Evolutionary conservation across 2,797 vertebrate genomes (phyloP).

Genomic region (Syncerus caffer): DNA sequence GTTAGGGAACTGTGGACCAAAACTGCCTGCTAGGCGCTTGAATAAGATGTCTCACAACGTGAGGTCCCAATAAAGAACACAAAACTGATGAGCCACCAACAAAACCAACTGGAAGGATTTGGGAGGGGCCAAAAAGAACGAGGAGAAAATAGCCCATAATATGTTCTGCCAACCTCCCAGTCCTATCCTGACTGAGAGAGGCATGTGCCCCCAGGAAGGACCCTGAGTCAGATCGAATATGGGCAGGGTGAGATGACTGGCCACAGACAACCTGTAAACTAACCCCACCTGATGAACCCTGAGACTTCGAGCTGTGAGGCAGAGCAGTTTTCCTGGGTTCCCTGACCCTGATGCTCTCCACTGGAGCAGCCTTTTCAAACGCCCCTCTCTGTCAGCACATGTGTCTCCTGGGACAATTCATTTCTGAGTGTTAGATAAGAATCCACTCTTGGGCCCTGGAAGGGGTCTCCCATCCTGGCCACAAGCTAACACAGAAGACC

Average conservation of each 20-base stretch:
- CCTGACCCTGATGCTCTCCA: neutral
- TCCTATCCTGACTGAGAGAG: neutral
- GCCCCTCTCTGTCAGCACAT: neutral
- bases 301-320: fast-evolving
- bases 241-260: neutral
- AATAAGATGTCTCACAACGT: neutral
- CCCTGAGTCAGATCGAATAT: neutral
- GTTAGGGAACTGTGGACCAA: neutral
- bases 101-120: neutral
- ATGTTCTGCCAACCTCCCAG: neutral
- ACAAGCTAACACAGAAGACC: neutral
- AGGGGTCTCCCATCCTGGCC: neutral
- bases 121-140: neutral
- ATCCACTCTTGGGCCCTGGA: neutral
- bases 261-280: neutral
- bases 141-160: neutral
- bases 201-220: neutral
- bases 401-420: neutral
- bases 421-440: neutral
- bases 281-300: neutral
- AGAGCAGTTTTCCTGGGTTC: neutral
- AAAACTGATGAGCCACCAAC: neutral
- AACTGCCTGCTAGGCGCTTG: neutral
- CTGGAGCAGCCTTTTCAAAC: neutral
- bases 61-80: neutral